phyloP scores from a whole-genome alignment of 1,140 invertebrate genomes.

The Lysiphlebus fabarum region DNA sequence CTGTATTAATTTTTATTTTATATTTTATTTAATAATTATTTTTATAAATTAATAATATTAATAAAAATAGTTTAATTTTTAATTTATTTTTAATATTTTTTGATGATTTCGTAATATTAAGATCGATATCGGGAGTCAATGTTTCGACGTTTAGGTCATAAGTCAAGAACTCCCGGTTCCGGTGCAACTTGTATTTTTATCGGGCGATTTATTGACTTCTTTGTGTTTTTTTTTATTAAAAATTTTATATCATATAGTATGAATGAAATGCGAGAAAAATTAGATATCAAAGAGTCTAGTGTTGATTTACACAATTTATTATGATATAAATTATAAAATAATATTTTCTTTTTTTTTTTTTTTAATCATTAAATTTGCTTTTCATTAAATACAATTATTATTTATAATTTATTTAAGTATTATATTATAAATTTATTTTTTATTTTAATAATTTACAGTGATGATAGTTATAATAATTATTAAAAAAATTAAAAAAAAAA shows the following conservation, averaged over 20 bases:
- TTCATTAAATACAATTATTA: too few relatives aligned
- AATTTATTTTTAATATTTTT: neutral
- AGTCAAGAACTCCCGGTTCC: slow-evolving; percentile 26
- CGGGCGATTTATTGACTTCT: slow-evolving; percentile 20
- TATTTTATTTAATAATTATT: neutral
- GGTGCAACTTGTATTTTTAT: slow-evolving; percentile 6
- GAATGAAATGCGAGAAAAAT: neutral
- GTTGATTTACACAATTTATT: too few relatives aligned
- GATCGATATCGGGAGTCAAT: slow-evolving; percentile 19
- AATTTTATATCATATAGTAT: slow-evolving; percentile 11
- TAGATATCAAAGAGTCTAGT: too few relatives aligned
- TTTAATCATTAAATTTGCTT: too few relatives aligned
- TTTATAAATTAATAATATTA: neutral
- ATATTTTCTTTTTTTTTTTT: too few relatives aligned
- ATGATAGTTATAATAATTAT: neutral
- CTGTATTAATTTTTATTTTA: too few relatives aligned
- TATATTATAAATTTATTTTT: too few relatives aligned
- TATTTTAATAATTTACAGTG: neutral
- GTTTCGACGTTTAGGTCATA: slow-evolving; percentile 17
- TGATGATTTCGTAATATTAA: neutral
- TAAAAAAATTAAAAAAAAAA: too few relatives aligned
- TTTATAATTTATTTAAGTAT: too few relatives aligned
- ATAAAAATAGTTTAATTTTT: neutral
- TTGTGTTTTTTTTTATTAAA: slow-evolving; percentile 15
- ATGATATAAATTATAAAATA: too few relatives aligned